Evolutionary conservation across 2,797 vertebrate species (phyloP), one percentile per base, ranked within the genome.

Genomic region (Xyrichtys novacula): DNA sequence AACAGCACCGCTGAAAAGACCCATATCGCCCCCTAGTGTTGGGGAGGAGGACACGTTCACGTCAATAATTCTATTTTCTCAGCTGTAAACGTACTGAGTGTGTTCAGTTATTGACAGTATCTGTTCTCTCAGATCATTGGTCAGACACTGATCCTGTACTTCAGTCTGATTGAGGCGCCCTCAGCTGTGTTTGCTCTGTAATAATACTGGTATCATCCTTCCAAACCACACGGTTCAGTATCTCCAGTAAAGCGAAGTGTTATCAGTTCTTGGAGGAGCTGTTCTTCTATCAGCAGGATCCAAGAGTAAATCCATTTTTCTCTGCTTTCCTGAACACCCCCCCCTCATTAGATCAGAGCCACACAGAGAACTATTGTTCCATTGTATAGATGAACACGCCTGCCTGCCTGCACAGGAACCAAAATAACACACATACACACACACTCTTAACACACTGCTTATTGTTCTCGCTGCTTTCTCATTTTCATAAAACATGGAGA

Each of bases 301-400:
- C 39, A 46, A 62, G 58, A 38, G 28, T 60, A 39, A 72, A 60
- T 53, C 68, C 34, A 59, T 71, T 61, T 61, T 67, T 63, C 15
- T 53, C 56, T 28, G 55, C 66, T 9, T 56, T 47, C 7, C 9
- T 2, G n/a, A n/a, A n/a, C n/a, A n/a, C n/a, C 36, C 20, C 23
- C 50, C 70, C 40, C 65, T 81, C 73, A 81, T 83, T 65, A 74
- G 83, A 88, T 84, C 78, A 86, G 80, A 88, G 78, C 70, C 52
- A 42, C 52, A 74, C 74, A 84, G 55, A 81, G 54, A 70, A 54
- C 72, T 48, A 84, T 88, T 88, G 83, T 89, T 83, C 66, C 0
- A 16, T 47, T 68, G 73, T 68, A 15, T n/a, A 43, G 43, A 15
- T 36, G n/a, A 67, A 73, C 52, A 39, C 19, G 19, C 15, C 66